Evolutionary conservation across 2,797 vertebrate genomes (phyloP).

Genomic region (Acanthurus tractus): DNA sequence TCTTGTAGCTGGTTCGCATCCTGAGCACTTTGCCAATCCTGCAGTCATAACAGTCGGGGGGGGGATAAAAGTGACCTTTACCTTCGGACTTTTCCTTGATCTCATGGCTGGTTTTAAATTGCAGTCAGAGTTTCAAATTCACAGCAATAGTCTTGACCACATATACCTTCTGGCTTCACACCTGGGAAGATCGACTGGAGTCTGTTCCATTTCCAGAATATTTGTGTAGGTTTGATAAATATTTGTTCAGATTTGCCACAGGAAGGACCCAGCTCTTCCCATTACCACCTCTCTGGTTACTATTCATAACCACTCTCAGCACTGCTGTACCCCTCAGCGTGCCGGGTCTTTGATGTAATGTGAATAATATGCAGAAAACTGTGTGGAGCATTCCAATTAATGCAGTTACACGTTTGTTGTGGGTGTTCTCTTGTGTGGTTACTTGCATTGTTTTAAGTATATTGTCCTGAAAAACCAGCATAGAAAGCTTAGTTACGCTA

Average conservation of each 20-base stretch:
- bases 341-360: constrained; percentile 78
- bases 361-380: constrained; percentile 80
- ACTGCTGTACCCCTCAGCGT: constrained; percentile 63
- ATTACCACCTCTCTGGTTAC: constrained; percentile 68
- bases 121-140: constrained; percentile 63
- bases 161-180: constrained; percentile 58
- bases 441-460: constrained; percentile 76
- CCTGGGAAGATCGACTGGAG: constrained; percentile 65
- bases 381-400: constrained; percentile 77
- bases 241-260: constrained; percentile 72
- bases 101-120: constrained; percentile 44
- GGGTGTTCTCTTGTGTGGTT: constrained; percentile 77
- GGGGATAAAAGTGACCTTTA: constrained; percentile 56
- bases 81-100: constrained; percentile 62
- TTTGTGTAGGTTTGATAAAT: constrained; percentile 64
- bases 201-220: constrained; percentile 56
- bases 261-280: constrained; percentile 65
- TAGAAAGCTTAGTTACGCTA: constrained; percentile 77
- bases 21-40: constrained; percentile 55
- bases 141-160: constrained; percentile 77
- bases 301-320: constrained; percentile 73
- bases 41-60: constrained; percentile 37
- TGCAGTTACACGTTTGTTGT: constrained; percentile 76
- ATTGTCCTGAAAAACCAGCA: constrained; percentile 76
- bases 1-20: constrained; percentile 57